Evolutionary conservation across 2,113 vertebrate genomes (phyloP).

Genomic region (Bufo bufo): DNA sequence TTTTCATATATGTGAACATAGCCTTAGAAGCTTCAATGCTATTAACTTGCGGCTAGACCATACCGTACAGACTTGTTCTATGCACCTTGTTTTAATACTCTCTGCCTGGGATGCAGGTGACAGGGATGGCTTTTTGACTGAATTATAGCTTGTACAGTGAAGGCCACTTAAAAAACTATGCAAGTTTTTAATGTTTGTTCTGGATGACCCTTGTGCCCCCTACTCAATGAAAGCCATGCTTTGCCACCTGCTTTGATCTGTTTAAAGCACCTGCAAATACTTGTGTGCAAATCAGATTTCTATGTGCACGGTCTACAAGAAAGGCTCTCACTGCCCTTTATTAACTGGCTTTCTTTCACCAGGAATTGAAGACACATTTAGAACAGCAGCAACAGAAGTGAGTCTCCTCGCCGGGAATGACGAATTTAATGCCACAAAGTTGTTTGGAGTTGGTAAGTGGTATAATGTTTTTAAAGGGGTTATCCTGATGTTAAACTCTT

Average conservation of each 20-base stretch:
- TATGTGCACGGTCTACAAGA: neutral
- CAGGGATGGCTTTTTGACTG: neutral
- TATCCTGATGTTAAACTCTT: neutral
- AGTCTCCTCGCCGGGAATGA: constrained; percentile 92
- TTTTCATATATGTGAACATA: no score
- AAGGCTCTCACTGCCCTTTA: neutral
- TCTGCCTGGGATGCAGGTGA: neutral
- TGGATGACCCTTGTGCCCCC: neutral
- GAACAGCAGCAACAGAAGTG: constrained; percentile 94
- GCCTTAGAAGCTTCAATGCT: neutral
- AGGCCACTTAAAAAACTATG: neutral
- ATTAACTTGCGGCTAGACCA: neutral
- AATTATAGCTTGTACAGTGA: neutral
- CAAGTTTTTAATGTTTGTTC: neutral
- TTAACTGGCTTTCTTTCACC: neutral
- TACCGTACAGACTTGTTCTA: neutral
- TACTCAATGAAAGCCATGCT: neutral
- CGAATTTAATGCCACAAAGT: constrained; percentile 94
- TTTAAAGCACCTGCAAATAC: constrained; percentile 8
- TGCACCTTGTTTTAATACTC: neutral
- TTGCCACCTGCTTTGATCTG: constrained; percentile 10
- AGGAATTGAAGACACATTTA: constrained; percentile 95
- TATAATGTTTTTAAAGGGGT: neutral
- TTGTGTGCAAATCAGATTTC: constrained; percentile 1
- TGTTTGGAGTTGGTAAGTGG: constrained; percentile 94